Percentiles rank a stretch among this genome's conserved stretches.
phyloP scores from a whole-genome alignment of 2,113 vertebrate genomes.

The Crotalus helleri region DNA sequence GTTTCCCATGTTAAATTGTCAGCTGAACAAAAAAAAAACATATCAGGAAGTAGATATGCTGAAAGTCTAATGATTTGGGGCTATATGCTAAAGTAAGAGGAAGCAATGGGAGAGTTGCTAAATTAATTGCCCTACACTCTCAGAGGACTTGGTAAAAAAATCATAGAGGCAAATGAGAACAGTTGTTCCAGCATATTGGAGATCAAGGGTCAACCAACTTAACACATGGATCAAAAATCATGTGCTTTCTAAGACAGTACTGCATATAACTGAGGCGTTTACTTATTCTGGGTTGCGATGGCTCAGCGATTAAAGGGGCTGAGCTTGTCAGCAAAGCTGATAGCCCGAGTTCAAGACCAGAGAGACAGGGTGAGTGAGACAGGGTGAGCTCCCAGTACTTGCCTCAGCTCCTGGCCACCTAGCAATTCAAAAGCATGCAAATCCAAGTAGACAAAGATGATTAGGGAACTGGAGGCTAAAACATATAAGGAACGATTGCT shows the following conservation, averaged over 20 bases:
- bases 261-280: not conserved
- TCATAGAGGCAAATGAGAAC: slow-evolving; percentile 30
- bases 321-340: not conserved
- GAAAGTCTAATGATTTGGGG: slow-evolving; percentile 49
- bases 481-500: no score
- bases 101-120: not conserved
- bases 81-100: slow-evolving; percentile 28
- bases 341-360: not conserved
- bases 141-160: not conserved
- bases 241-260: not conserved
- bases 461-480: no score
- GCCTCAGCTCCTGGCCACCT: not conserved
- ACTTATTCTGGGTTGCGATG: not conserved
- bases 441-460: not conserved
- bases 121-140: slow-evolving; percentile 46
- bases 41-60: slow-evolving; percentile 42
- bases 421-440: not conserved
- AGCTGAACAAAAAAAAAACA: slow-evolving; percentile 25
- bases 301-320: not conserved
- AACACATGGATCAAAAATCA: not conserved
- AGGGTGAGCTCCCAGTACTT: not conserved
- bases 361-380: not conserved
- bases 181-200: not conserved
- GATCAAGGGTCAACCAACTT: not conserved
- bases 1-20: slow-evolving; percentile 51